A percentile compares a stretch with the other conserved stretches of the same genome.
Conservation (phyloP, 2,113 vertebrate genomes). For the Tychaedon coryphoeus region DNA sequence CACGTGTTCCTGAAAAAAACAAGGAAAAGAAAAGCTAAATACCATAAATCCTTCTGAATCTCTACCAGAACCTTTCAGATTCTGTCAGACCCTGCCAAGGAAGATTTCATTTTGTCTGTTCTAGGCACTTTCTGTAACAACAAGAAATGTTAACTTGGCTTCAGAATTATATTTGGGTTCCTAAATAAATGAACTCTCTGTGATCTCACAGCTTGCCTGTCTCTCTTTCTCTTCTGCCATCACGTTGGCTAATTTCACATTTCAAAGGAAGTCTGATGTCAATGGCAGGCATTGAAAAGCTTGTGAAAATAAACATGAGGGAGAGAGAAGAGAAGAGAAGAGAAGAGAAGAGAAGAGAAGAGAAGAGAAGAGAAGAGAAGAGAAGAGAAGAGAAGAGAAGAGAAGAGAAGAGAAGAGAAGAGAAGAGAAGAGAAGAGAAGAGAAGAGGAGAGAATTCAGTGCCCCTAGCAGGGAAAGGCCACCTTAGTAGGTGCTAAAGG, state of each 20-base stretch:
- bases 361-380: not conserved
- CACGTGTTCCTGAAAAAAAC: slow-evolving; percentile 80
- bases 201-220: slow-evolving; percentile 64
- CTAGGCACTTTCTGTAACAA: slow-evolving; percentile 8
- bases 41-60: not conserved
- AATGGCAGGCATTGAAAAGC: not conserved
- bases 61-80: slow-evolving; percentile 30
- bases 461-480: not conserved
- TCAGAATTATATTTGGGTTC: slow-evolving; percentile 46
- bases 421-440: not conserved
- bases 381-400: not conserved
- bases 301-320: slow-evolving; percentile 4
- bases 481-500: not conserved
- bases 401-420: not conserved
- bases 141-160: slow-evolving; percentile 53
- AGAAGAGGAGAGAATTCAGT: not conserved
- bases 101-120: slow-evolving; percentile 47
- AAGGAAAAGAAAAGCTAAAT: not conserved
- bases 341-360: not conserved
- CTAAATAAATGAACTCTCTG: slow-evolving; percentile 50
- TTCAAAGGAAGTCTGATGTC: slow-evolving; percentile 23
- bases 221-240: slow-evolving; percentile 41
- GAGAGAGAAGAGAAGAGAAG: not conserved
- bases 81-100: slow-evolving; percentile 5
- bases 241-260: not conserved